Conservation (phyloP, 2,113 vertebrate genomes). For the Lipotes vexillifer region DNA sequence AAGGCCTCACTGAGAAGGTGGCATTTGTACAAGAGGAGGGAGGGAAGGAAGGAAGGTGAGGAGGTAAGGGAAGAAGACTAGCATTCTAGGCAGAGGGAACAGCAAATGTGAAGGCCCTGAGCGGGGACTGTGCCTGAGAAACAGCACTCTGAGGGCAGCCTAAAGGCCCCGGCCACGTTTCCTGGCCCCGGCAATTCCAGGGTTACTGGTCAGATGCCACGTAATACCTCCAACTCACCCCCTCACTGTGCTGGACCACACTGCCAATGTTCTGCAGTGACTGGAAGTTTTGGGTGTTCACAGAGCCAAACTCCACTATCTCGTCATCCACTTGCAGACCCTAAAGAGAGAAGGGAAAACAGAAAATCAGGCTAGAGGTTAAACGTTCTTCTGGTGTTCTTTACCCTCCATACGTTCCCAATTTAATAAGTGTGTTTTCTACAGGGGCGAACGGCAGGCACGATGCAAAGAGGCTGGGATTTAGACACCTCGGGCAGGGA, state of each 20-base stretch:
- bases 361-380: not conserved
- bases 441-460: not conserved
- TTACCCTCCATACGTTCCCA: not conserved
- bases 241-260: slow-evolving; percentile 96
- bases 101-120: not conserved
- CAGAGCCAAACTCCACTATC: slow-evolving; percentile 93
- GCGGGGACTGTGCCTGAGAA: rapidly evolving
- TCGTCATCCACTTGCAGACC: slow-evolving; percentile 91
- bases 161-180: rapidly evolving
- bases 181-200: not conserved
- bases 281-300: slow-evolving; percentile 92
- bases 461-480: not conserved
- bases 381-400: not conserved
- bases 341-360: slow-evolving; percentile 69
- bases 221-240: slow-evolving; percentile 80
- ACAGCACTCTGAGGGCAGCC: not conserved
- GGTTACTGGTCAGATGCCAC: not conserved
- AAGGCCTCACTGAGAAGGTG: not conserved
- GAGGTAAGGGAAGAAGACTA: not conserved
- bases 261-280: slow-evolving; percentile 91
- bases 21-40: not conserved
- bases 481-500: not conserved
- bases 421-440: not conserved
- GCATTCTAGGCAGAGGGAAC: not conserved
- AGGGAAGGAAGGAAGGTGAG: not conserved